These are phyloP conservation scores for Probaryconus sp. DNA, from an alignment of 1,140 invertebrate genomes.

Conservation along the genomic window DNA sequence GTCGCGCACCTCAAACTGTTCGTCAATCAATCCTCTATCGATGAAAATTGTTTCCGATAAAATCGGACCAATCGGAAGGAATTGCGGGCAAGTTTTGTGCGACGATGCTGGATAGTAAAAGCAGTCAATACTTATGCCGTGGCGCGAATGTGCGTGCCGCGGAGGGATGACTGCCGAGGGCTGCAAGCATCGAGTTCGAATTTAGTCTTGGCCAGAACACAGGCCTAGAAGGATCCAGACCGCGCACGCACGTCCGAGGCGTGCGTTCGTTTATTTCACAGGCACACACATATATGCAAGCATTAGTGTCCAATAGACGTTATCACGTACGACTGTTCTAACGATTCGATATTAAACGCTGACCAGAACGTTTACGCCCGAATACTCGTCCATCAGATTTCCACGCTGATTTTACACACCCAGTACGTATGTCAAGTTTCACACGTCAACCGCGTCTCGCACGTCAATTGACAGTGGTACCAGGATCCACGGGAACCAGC, in stretches of 20 bases:
- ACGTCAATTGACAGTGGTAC: conserved; percentile 60
- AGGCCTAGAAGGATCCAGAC: conserved; percentile 76
- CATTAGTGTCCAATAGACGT: conserved; percentile 13
- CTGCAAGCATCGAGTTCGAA: conserved; percentile 74
- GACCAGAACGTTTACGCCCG: conserved; percentile 39
- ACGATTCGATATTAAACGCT: conserved; percentile 39
- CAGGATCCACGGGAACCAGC: conserved; percentile 39
- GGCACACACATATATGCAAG: conserved; percentile 34
- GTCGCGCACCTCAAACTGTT: no score
- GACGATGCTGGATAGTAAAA: conserved; percentile 39
- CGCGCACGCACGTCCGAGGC: conserved; percentile 58
- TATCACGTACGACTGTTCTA: conserved; percentile 35
- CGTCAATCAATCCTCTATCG: no score
- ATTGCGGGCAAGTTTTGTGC: not conserved
- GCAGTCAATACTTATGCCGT: conserved; percentile 69
- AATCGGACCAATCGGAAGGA: not conserved
- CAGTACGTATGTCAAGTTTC: conserved; percentile 62
- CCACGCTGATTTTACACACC: conserved; percentile 42
- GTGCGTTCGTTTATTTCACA: conserved; percentile 24
- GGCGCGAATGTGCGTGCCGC: conserved; percentile 73
- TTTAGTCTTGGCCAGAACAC: conserved; percentile 78
- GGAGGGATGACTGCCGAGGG: conserved; percentile 77
- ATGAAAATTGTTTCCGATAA: not conserved
- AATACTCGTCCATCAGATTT: conserved; percentile 39
- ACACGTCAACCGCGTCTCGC: conserved; percentile 42